Evolutionary conservation across 1,140 invertebrate genomes (phyloP).

Genomic region (Ephestia elutella): DNA sequence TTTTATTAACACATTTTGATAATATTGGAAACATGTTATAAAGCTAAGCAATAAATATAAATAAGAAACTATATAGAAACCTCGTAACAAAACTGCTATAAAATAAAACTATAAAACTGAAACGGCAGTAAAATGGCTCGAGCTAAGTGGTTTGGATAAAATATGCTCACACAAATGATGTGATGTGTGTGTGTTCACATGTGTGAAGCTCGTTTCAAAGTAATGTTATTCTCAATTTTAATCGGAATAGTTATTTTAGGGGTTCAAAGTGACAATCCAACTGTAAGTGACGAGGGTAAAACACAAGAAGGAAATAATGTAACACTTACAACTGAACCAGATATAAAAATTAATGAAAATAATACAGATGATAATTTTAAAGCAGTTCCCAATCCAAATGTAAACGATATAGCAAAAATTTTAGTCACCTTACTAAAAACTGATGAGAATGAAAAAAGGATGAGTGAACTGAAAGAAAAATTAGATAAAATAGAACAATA

Average conservation of each 20-base stretch:
- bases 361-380: too few species aligned
- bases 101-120: not conserved
- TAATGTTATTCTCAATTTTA: not conserved
- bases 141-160: not conserved
- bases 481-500: constrained; percentile 40
- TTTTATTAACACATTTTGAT: not conserved
- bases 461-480: constrained; percentile 46
- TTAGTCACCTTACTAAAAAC: constrained; percentile 28
- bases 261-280: too few species aligned
- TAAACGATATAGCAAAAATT: constrained; percentile 33
- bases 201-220: not conserved
- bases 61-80: not conserved
- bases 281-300: too few species aligned
- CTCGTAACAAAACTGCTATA: not conserved
- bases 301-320: too few species aligned
- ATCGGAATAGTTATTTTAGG: not conserved
- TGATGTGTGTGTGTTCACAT: too few species aligned
- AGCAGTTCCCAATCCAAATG: not conserved
- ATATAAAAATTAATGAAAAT: too few species aligned
- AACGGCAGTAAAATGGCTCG: not conserved
- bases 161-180: too few species aligned
- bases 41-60: not conserved
- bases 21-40: not conserved
- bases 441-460: constrained; percentile 25
- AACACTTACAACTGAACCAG: too few species aligned